These are phyloP conservation scores for Eira barbara DNA, from an alignment of 2,113 vertebrate genomes.

Conservation along the genomic window DNA sequence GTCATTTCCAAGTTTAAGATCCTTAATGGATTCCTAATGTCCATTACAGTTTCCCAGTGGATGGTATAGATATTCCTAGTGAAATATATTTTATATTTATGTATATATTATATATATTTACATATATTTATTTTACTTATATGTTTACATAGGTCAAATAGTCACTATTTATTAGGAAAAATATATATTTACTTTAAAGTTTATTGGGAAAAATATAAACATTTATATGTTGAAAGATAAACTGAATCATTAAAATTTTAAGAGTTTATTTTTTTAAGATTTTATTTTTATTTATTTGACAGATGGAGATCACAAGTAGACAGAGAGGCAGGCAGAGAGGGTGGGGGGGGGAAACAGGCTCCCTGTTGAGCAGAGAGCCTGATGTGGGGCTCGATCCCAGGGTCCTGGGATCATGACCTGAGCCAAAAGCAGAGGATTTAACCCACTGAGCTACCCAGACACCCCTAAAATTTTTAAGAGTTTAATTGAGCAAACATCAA, in stretches of 20 bases:
- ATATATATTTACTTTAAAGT: neutral
- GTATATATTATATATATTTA: neutral
- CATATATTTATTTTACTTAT: neutral
- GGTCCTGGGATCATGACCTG: too few species aligned
- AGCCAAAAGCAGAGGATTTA: too few species aligned
- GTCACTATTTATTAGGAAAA: neutral
- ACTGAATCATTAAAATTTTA: neutral
- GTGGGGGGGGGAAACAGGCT: too few species aligned
- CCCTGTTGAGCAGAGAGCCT: too few species aligned
- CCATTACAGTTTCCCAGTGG: neutral
- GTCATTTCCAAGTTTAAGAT: neutral
- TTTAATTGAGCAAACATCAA: neutral
- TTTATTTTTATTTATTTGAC: too few species aligned
- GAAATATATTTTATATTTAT: neutral
- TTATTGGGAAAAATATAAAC: neutral
- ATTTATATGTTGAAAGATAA: neutral
- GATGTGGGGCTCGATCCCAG: too few species aligned
- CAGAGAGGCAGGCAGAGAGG: too few species aligned
- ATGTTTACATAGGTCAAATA: neutral
- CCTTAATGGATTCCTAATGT: neutral
- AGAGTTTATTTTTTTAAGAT: neutral
- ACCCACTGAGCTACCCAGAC: too few species aligned
- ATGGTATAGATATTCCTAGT: neutral
- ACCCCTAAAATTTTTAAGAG: neutral
- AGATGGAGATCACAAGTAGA: too few species aligned